These are phyloP conservation scores for Platorchestia sp. DNA, from an alignment of 1,140 invertebrate species.

Conservation along the genomic window DNA sequence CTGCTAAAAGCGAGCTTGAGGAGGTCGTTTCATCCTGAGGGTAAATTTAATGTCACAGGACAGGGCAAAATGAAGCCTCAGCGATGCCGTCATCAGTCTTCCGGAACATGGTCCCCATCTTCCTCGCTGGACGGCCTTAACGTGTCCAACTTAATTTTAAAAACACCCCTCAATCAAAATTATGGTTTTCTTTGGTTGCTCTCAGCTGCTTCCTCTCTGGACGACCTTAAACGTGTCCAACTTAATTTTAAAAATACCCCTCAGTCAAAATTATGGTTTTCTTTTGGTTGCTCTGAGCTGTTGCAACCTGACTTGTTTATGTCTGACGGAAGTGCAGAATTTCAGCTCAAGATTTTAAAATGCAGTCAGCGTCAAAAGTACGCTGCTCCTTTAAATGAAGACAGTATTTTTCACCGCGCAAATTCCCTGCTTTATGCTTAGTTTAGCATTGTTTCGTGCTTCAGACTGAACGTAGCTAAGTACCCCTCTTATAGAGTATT, in stretches of 20 bases:
- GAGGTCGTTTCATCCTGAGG: background rate
- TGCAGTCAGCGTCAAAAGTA: too few relatives aligned
- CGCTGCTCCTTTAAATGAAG: too few relatives aligned
- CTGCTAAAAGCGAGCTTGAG: constrained; percentile 9
- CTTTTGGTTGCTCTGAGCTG: background rate
- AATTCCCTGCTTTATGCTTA: too few relatives aligned
- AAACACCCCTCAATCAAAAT: background rate
- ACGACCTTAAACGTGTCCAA: background rate
- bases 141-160: background rate
- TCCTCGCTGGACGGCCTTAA: background rate
- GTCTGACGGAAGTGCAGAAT: too few relatives aligned
- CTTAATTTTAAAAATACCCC: background rate
- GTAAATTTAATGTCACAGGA: background rate
- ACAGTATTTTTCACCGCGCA: too few relatives aligned
- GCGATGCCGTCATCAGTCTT: background rate
- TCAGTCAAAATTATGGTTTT: background rate
- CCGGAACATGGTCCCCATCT: background rate
- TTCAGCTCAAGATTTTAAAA: too few relatives aligned
- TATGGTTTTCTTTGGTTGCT: background rate
- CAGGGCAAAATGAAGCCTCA: background rate
- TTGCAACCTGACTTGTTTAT: too few relatives aligned
- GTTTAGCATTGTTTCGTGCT: too few relatives aligned
- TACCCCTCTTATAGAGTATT: too few relatives aligned
- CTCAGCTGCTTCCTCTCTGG: background rate
- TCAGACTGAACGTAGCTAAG: too few relatives aligned